Percentiles rank a stretch among this genome's conserved stretches.
phyloP scores from a whole-genome alignment of 2,888 invertebrate genomes.

The Syrphus vitripennis region DNA sequence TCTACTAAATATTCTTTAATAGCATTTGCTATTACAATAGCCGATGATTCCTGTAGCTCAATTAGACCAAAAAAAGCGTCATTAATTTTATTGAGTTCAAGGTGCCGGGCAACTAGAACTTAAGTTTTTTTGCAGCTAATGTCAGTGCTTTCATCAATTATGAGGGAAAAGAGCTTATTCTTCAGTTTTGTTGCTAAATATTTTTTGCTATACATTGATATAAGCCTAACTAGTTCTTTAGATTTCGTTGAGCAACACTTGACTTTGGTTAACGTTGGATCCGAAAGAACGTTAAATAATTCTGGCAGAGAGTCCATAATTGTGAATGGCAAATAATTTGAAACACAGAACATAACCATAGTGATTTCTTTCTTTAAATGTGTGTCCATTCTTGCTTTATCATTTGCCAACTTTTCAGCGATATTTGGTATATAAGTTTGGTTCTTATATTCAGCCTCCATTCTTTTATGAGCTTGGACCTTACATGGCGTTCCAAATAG shows the following conservation, averaged over 20 bases:
- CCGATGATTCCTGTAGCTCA: neutral
- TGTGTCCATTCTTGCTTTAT: neutral
- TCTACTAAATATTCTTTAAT: neutral
- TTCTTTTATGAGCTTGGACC: too few species aligned
- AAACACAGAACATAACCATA: conserved; percentile 10
- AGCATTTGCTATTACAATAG: neutral
- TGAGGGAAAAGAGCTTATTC: conserved; percentile 5
- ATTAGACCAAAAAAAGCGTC: conserved; percentile 24
- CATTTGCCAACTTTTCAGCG: neutral
- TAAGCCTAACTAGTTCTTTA: neutral
- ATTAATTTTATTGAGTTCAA: neutral
- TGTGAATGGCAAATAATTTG: conserved; percentile 38
- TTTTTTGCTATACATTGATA: neutral
- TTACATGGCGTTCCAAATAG: too few species aligned
- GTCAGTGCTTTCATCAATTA: conserved; percentile 47
- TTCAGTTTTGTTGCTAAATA: neutral
- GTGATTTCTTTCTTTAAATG: conserved; percentile 15
- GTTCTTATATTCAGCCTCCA: neutral
- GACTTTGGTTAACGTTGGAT: neutral
- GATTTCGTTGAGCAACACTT: conserved; percentile 12
- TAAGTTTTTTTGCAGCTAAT: conserved; percentile 30
- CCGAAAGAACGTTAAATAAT: neutral
- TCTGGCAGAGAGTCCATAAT: conserved; percentile 27
- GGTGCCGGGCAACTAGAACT: conserved; percentile 25
- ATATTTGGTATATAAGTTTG: neutral